Base-by-base conservation (phyloP, 2,113 vertebrate species). In the Romanogobio albipinnatus region DNA sequence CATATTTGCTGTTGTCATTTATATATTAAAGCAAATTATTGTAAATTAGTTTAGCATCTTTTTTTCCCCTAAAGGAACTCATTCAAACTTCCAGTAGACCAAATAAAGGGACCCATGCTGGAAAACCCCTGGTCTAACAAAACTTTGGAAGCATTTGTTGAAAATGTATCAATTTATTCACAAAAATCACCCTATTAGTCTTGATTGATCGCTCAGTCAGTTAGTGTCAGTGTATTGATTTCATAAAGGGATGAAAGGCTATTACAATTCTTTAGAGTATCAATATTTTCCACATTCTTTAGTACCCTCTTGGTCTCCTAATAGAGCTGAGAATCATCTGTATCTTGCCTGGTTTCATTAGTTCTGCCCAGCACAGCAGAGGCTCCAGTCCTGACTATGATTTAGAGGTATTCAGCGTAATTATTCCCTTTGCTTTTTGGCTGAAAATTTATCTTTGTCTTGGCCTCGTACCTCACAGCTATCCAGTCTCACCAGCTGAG, bases 401-500 rank as follows among this genome's bases (percentile, higher is more conserved):
- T 87, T 71, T 87, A 84, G 80, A 89, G 77, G 82, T 82, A 86
- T 82, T 84, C 74, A 68, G 76, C 36, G 22, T 85, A 87, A 88
- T 87, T 90, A 90, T 84, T 83, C 82, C 79, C 56, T 75, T 68
- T 83, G 62, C 77, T 85, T 88, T 73, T 78, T 87, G 53, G 33
- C 87, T 45, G 61, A 53, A 64, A 62, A 83, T 91, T 89, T 87
- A 87, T 87, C 85, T 89, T 33, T 85, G 33, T 82, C 79, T 64
- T 66, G 82, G 90, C 58, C 78, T 56, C 19, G 26, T 89, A 88
- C 76, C 61, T 11, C 64, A 58, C 87, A 86, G 87, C 87, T 87
- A 86, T 73, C 11, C 81, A 77, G 88, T 82, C 86, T 81, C 87
- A 83, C 64, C 87, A 68, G 51, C 84, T 36, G 49, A 87, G 86